These are phyloP conservation scores for Philhelius pedissequus DNA, from an alignment of 2,888 invertebrate species.

Conservation along the genomic window DNA sequence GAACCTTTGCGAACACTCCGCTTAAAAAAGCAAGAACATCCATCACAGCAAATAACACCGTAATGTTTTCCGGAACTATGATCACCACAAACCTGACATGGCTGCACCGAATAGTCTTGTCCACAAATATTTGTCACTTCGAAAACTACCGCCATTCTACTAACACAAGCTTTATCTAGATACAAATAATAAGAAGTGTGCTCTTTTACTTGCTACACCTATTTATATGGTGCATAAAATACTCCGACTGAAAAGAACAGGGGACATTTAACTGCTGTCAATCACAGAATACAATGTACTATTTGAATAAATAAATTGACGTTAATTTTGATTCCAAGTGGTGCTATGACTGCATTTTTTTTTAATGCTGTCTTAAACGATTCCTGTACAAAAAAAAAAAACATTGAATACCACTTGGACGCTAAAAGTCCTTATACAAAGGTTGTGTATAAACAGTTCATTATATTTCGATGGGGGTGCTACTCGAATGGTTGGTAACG, in stretches of 20 bases:
- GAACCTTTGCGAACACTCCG: constrained; percentile 87
- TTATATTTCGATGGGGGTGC: constrained; percentile 39
- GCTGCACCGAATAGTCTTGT: constrained; percentile 75
- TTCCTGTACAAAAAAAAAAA: constrained; percentile 43
- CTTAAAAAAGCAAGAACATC: constrained; percentile 94
- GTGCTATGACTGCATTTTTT: constrained; percentile 9
- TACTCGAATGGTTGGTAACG: constrained; percentile 52
- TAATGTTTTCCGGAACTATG: constrained; percentile 91
- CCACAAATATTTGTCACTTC: constrained; percentile 24
- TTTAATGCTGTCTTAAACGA: constrained; percentile 43
- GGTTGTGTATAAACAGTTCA: constrained; percentile 42
- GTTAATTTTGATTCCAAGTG: constrained; percentile 53
- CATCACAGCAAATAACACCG: constrained; percentile 91
- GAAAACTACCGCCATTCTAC: constrained; percentile 10
- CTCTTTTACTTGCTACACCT: not conserved
- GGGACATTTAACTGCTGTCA: constrained; percentile 60
- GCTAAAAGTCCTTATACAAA: not conserved
- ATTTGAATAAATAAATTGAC: constrained; percentile 63
- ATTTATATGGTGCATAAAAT: constrained; percentile 34
- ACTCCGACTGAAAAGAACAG: constrained; percentile 25
- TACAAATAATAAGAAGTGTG: constrained; percentile 17
- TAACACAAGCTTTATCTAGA: not conserved
- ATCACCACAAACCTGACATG: constrained; percentile 90
- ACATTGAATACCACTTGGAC: constrained; percentile 12
- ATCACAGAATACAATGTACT: constrained; percentile 54